Evolutionary conservation across 1,140 invertebrate genomes (phyloP).

Genomic region (Ooceraea biroi): DNA sequence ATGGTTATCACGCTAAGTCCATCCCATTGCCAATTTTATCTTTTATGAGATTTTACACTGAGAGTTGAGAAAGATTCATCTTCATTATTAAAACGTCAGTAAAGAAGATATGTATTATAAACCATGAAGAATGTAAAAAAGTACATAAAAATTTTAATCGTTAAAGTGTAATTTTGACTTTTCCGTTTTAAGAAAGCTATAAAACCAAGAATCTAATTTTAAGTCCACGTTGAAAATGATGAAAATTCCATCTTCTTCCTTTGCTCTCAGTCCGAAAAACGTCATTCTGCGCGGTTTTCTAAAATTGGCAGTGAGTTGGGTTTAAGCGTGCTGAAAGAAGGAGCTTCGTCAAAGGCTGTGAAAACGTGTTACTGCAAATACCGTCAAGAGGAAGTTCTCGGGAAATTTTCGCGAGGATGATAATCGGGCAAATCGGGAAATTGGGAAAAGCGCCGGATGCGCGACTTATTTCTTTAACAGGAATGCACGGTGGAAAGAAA

Average conservation of each 20-base stretch:
- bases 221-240: background rate
- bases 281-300: background rate
- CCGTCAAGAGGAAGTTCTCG: slow-evolving; percentile 21
- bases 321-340: slow-evolving; percentile 37
- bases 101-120: too few relatives aligned
- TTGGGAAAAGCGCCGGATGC: background rate
- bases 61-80: background rate
- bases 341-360: slow-evolving; percentile 31
- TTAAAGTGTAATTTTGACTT: too few relatives aligned
- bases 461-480: slow-evolving; percentile 41
- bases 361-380: slow-evolving; percentile 28
- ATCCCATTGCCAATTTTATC: background rate
- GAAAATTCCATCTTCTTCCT: background rate
- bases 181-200: too few relatives aligned
- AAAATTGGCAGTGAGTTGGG: slow-evolving; percentile 21
- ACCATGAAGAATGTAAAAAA: too few relatives aligned
- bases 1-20: background rate
- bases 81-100: too few relatives aligned
- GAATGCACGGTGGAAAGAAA: slow-evolving; percentile 16
- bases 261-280: background rate
- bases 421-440: slow-evolving; percentile 43
- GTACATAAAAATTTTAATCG: too few relatives aligned
- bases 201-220: background rate
- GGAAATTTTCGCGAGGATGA: slow-evolving; percentile 38
- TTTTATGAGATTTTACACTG: background rate